A percentile compares a stretch with the other conserved stretches of the same genome.
Conservation (phyloP, 2,888 invertebrate species). For the Cephonodes hylas region DNA sequence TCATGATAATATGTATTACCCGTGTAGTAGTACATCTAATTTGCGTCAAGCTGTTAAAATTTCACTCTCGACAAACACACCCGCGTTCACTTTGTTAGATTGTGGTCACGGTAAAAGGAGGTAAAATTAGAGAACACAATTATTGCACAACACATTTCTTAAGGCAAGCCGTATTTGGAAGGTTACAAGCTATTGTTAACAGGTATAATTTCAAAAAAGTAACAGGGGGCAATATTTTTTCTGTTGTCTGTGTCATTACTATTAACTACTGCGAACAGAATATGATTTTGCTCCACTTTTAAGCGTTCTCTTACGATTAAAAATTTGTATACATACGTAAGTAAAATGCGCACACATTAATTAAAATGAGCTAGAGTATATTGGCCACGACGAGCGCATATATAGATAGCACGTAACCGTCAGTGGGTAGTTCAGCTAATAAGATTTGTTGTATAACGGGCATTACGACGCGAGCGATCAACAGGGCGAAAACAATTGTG, state of each 20-base stretch:
- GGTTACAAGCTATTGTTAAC: background rate
- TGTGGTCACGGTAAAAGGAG: slow-evolving; percentile 29
- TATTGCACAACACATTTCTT: slow-evolving; percentile 13
- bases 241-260: background rate
- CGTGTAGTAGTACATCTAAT: slow-evolving; percentile 34
- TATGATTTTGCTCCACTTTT: slow-evolving; percentile 1
- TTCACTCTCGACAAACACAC: slow-evolving; percentile 58
- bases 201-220: background rate
- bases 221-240: background rate
- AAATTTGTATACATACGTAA: slow-evolving; percentile 22
- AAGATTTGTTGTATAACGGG: slow-evolving; percentile 71
- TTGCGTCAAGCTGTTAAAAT: slow-evolving; percentile 53
- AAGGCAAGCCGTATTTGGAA: slow-evolving; percentile 1
- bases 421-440: slow-evolving; percentile 29
- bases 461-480: slow-evolving; percentile 49
- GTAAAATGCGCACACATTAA: slow-evolving; percentile 33
- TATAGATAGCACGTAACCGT: slow-evolving; percentile 56
- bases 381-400: slow-evolving; percentile 41
- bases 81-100: slow-evolving; percentile 36
- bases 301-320: slow-evolving; percentile 23
- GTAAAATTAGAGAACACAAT: slow-evolving; percentile 20
- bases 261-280: background rate
- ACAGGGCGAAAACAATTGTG: slow-evolving; percentile 65
- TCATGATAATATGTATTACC: background rate
- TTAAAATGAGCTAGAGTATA: slow-evolving; percentile 48